Base-by-base conservation (phyloP, 2,113 vertebrate species). In the Myanophis thanlyinensis region DNA sequence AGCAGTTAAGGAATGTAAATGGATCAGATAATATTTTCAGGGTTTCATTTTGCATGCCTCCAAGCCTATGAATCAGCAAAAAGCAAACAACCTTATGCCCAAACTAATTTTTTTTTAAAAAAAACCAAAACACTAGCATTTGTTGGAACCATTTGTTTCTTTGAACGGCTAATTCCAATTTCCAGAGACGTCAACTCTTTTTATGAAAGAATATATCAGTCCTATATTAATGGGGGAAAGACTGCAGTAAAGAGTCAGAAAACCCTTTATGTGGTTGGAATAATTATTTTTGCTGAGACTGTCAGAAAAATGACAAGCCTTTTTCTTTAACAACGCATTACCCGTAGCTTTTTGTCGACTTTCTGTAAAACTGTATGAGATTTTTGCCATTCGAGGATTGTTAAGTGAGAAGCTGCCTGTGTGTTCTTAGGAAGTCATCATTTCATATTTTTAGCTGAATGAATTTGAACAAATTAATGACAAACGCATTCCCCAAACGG, bases 361-460 rank as follows among this genome's bases (percentile, higher is more conserved):
- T 51, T 87, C 85, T n/a, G 30, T 30, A 87, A 44, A 93, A 91
- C 53, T 93, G 46, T 87, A 40, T 84, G 90, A 89, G 88, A 6
- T 84, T 22, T 18, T n/a, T 87, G 25, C 2, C 67, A 40, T 20
- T 40, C 67, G 8, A 20, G 35, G 67, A 20, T 40, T 80, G 18
- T 22, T 80, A 40, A 80, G 7, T 8, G 67, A 40, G 7, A 2
- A 80, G n/a, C 18, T 10, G 15, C 35, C 27, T 30, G 25, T 40
- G 0, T 3, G 25, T 49, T 86, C 12, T 86, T 48, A 48, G 46
- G 85, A 47, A 27, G 2, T 48, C 23, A 12, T 27, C 46, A 13
- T 80, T 40, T 40, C 67, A 80, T 20, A 40, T 22, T 80, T 40
- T 80, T 20, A 40, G 20, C 18, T 27, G 25, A 86, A 86, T 15